Base-by-base conservation (phyloP, 2,888 invertebrate genomes). In the Villa cingulata region DNA sequence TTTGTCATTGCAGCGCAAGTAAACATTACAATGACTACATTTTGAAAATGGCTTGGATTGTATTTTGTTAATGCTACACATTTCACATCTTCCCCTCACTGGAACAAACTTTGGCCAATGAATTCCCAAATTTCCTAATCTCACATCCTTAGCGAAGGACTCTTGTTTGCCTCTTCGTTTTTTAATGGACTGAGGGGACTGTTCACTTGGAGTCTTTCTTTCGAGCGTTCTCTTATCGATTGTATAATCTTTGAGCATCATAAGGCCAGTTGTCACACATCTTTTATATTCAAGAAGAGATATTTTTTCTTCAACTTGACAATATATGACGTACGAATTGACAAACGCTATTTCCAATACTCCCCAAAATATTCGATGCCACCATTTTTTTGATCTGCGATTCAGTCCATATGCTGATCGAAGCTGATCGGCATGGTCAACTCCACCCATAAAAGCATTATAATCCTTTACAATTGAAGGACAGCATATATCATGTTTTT, bases 401-500 rank as follows among this genome's bases (percentile, higher is more conserved):
- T 42, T 38, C 23, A 48, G 40, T 15, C 46, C 49, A 29, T 43
- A 49, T n/a, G 46, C 49, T 34, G 44, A 43, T 29, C 45, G 45
- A 20, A 52, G 46, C 37, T 50, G 49, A 46, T 53, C 49, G 18
- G 48, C 43, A 40, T 50, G 48, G 34, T 48, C 48, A 14, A 52
- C 43, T 43, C 48, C 48, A 15, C 42, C 43, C 47, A 50, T 52
- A 45, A 50, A 50, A 7, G 47, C 12, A 34, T 52, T 52, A 32
- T 48, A 50, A 23, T 52, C 43, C 27, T 43, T 50, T 12, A 49
- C 29, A 32, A 41, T 45, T 20, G 18, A 37, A 19, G 52, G 48
- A 32, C 45, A 48, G 37, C 39, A 37, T 34, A 39, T 40, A 14
- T 46, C 43, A n/a, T 37, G 36, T 16, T 36, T 19, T 16, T 46